These are phyloP conservation scores for Macrophya alboannulata DNA, from an alignment of 2,888 invertebrate species.

Conservation along the genomic window DNA sequence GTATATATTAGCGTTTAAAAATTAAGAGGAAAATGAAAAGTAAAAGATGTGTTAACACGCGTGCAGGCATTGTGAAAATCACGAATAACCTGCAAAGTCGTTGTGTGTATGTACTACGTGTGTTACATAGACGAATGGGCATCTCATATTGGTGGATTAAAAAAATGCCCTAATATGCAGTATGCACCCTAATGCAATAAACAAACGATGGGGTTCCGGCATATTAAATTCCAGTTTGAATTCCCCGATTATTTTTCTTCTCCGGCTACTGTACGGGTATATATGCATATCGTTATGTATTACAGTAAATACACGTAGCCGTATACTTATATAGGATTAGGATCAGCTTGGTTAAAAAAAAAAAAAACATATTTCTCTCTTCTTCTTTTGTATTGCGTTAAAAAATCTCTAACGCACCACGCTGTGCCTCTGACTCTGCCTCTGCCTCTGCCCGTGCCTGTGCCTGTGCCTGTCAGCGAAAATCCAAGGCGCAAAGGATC, in stretches of 20 bases:
- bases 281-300: not conserved
- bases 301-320: not conserved
- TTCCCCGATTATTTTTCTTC: slow-evolving; percentile 7
- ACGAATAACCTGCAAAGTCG: not conserved
- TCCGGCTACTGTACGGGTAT: not conserved
- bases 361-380: too few relatives aligned
- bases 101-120: not conserved
- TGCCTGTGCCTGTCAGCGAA: slow-evolving; percentile 56
- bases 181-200: slow-evolving; percentile 46
- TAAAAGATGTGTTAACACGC: not conserved
- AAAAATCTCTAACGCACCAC: slow-evolving; percentile 58
- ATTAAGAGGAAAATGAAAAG: not conserved
- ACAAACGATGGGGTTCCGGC: slow-evolving; percentile 43
- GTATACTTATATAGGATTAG: slow-evolving; percentile 10
- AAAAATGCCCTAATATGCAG: slow-evolving; percentile 28
- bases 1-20: not conserved
- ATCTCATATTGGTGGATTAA: slow-evolving; percentile 11
- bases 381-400: slow-evolving; percentile 63
- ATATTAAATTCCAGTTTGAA: slow-evolving; percentile 47
- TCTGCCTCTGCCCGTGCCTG: slow-evolving; percentile 16
- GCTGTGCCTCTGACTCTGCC: slow-evolving; percentile 1
- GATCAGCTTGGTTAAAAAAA: not conserved
- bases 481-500: slow-evolving; percentile 65
- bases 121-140: not conserved
- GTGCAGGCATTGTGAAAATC: slow-evolving; percentile 19